A percentile compares a stretch with the other conserved stretches of the same genome.
Conservation (phyloP, 2,888 invertebrate genomes). For the Gastrophysa polygoni region DNA sequence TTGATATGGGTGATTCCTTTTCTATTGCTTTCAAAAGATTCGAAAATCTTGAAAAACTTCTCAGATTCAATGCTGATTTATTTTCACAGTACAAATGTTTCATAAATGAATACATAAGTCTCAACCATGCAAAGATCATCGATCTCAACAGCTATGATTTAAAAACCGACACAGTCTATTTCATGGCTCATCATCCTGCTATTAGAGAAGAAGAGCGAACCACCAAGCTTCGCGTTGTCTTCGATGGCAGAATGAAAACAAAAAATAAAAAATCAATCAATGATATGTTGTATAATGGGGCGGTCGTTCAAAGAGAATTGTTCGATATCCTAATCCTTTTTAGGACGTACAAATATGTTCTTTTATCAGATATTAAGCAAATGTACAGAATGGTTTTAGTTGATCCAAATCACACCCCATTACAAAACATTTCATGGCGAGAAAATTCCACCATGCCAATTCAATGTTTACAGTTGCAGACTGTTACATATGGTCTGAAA, state of each 20-base stretch:
- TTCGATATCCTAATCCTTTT: constrained; percentile 30
- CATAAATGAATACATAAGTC: constrained; percentile 1
- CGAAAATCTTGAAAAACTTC: constrained; percentile 9
- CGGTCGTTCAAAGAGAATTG: constrained; percentile 22
- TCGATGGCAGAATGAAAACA: constrained; percentile 32
- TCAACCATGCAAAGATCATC: constrained; percentile 1
- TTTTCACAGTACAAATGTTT: constrained; percentile 6
- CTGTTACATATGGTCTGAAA: background rate
- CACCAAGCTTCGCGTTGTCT: constrained; percentile 29
- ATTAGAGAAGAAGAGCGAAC: constrained; percentile 28
- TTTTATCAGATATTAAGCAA: constrained; percentile 26
- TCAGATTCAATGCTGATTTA: background rate
- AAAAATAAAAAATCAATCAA: constrained; percentile 25
- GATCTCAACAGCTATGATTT: constrained; percentile 6
- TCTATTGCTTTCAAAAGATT: constrained; percentile 7
- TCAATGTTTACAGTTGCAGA: background rate
- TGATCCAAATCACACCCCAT: constrained; percentile 12
- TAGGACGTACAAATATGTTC: constrained; percentile 22
- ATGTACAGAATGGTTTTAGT: constrained; percentile 27
- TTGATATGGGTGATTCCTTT: constrained; percentile 6
- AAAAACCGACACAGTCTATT: constrained; percentile 17
- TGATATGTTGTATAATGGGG: constrained; percentile 25
- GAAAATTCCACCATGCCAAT: constrained; percentile 3
- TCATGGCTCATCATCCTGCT: constrained; percentile 29
- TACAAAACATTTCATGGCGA: constrained; percentile 31